Conservation (phyloP, 92 coral and sea anemone species). For the Meandrina meandrites region DNA sequence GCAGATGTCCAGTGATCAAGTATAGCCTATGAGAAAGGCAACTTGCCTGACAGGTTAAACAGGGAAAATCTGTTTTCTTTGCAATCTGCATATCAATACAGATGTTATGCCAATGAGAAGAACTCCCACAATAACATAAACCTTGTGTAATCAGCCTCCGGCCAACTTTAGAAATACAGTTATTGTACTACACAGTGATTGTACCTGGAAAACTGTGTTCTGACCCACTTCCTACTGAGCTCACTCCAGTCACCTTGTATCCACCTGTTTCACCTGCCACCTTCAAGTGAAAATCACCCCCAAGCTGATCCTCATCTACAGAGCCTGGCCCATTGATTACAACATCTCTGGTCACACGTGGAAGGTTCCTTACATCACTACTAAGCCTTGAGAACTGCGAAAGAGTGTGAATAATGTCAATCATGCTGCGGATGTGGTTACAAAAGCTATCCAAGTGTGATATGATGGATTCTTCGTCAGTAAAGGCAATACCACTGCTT, state of each 20-base stretch:
- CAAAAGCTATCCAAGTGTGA: conserved; percentile 84
- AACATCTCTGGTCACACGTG: conserved; percentile 73
- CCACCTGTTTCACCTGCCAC: conserved; percentile 38
- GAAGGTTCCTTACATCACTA: conserved; percentile 74
- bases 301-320: conserved; percentile 62
- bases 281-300: conserved; percentile 34
- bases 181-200: too few species aligned
- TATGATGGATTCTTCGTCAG: conserved; percentile 94
- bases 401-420: conserved; percentile 92
- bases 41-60: too few species aligned
- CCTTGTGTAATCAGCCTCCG: too few species aligned
- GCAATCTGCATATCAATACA: too few species aligned
- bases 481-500: conserved; percentile 79
- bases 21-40: too few species aligned
- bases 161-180: too few species aligned
- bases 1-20: too few species aligned
- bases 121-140: too few species aligned
- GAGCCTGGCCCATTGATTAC: conserved; percentile 56
- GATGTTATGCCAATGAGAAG: too few species aligned
- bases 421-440: conserved; percentile 92
- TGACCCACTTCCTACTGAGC: conserved; percentile 65
- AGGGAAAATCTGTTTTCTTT: too few species aligned
- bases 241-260: conserved; percentile 19
- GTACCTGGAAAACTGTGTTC: conserved; percentile 72
- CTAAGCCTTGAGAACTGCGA: conserved; percentile 84